Evolutionary conservation across 2,797 vertebrate species (phyloP).

Genomic region (Onychomys leucogaster): DNA sequence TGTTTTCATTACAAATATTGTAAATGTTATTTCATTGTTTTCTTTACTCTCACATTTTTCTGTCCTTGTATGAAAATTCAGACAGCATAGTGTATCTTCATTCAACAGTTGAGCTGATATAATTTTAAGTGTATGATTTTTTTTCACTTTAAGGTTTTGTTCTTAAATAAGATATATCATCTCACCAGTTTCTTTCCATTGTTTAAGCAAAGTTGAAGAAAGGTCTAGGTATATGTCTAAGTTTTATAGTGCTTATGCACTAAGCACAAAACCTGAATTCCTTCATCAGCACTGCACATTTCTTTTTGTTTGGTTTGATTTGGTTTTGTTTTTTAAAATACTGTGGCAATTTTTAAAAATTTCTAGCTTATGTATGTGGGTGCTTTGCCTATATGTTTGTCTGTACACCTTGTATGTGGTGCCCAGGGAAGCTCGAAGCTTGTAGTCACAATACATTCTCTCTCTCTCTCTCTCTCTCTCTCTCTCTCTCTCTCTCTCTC

Average conservation of each 20-base stretch:
- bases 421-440: too few species aligned
- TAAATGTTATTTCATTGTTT: neutral
- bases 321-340: neutral
- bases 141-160: neutral
- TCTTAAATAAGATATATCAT: neutral
- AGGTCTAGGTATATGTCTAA: neutral
- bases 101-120: neutral
- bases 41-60: neutral
- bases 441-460: too few species aligned
- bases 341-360: neutral
- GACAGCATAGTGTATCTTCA: neutral
- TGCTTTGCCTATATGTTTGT: neutral
- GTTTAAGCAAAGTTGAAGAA: neutral
- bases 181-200: neutral
- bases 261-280: neutral
- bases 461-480: too few species aligned
- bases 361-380: neutral
- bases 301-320: neutral
- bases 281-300: neutral
- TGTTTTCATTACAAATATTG: neutral
- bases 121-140: neutral
- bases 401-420: too few species aligned
- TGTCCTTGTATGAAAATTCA: neutral
- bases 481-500: too few species aligned
- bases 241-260: neutral